Evolutionary conservation across 2,797 vertebrate species (phyloP).

Genomic region (Bradypodion pumilum): DNA sequence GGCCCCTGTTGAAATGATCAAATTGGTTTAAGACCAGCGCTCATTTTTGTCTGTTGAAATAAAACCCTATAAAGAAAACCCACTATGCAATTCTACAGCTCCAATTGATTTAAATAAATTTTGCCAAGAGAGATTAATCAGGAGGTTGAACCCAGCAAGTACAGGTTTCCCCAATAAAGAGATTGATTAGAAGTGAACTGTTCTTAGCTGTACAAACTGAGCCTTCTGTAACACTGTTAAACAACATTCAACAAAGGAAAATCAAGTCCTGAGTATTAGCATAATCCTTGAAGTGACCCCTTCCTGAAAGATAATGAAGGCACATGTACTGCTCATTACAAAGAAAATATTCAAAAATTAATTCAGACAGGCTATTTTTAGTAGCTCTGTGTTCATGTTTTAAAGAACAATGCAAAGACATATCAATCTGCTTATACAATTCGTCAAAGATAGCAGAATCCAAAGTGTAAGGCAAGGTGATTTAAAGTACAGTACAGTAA

Average conservation of each 20-base stretch:
- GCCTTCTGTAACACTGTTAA: background rate
- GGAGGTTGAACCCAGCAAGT: background rate
- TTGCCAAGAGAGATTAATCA: background rate
- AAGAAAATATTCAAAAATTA: background rate
- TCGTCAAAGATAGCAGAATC: slow-evolving; percentile 21
- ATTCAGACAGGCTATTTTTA: background rate
- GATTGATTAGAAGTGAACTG: background rate
- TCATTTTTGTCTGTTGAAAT: background rate
- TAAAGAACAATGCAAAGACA: slow-evolving; percentile 5
- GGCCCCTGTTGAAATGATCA: background rate
- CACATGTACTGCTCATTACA: background rate
- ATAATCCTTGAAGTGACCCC: slow-evolving; percentile 12
- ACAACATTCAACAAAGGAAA: slow-evolving; percentile 8
- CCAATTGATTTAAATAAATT: background rate
- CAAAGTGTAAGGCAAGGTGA: background rate
- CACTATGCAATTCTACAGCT: background rate
- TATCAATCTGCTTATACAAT: slow-evolving; percentile 9
- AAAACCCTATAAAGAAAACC: background rate
- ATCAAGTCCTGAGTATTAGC: background rate
- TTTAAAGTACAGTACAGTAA: too few species aligned
- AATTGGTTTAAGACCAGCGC: background rate
- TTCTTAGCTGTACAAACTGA: background rate
- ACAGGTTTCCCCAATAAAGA: background rate
- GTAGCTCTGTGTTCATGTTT: slow-evolving; percentile 12
- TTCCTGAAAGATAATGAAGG: background rate